Percentiles rank a stretch among this genome's conserved stretches.
phyloP scores from a whole-genome alignment of 2,888 invertebrate species.

The Acanthococcus lagerstroemiae region DNA sequence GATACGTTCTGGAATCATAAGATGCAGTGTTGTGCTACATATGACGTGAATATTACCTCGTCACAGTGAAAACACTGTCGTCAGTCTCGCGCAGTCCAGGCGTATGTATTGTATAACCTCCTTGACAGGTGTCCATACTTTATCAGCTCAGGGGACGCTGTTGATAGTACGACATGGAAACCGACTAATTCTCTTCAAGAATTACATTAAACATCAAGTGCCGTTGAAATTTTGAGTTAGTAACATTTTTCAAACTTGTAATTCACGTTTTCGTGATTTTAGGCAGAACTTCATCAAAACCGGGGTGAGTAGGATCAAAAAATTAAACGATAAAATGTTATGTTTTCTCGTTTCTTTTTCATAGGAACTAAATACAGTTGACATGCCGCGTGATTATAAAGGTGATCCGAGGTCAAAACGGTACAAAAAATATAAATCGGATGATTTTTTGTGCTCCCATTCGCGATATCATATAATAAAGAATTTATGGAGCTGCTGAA shows the following conservation, averaged over 20 bases:
- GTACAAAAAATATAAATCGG: background rate
- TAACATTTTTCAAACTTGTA: background rate
- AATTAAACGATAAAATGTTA: background rate
- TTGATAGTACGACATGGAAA: background rate
- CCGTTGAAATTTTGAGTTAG: background rate
- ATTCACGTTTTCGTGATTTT: background rate
- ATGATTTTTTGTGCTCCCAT: background rate
- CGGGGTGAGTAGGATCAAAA: background rate
- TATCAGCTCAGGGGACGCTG: background rate
- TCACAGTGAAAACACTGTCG: background rate
- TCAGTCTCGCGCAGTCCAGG: too few species aligned
- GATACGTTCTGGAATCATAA: background rate
- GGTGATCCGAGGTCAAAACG: background rate
- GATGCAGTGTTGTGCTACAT: background rate
- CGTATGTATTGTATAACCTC: too few species aligned
- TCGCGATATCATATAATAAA: too few species aligned
- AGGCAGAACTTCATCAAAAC: background rate
- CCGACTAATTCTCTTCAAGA: background rate
- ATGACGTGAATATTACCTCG: background rate
- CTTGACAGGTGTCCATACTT: background rate
- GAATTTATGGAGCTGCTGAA: too few species aligned
- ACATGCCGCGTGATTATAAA: constrained; percentile 15
- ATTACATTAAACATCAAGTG: background rate
- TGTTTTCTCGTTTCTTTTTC: background rate
- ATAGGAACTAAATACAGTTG: background rate